Conservation (phyloP, 2,888 invertebrate species). For the Luffia ferchaultella region DNA sequence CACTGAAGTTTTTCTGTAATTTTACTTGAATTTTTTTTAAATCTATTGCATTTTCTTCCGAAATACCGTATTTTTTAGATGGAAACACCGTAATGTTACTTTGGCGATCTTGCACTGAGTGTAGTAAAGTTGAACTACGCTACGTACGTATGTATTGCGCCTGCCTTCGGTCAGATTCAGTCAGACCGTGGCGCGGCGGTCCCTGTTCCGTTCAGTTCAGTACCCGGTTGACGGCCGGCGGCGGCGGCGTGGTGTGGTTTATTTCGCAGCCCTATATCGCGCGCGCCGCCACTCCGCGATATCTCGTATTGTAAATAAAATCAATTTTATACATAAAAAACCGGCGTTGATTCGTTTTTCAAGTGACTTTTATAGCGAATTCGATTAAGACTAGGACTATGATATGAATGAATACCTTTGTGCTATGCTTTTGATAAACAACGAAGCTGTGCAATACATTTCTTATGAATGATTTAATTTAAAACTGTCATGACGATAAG, state of each 20-base stretch:
- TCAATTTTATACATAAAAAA: constrained; percentile 41
- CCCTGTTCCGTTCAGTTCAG: constrained; percentile 33
- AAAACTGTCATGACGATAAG: constrained; percentile 7
- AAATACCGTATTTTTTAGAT: too few relatives aligned
- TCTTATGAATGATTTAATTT: constrained; percentile 37
- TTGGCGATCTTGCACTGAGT: too few relatives aligned
- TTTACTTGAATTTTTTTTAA: too few relatives aligned
- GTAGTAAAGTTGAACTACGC: too few relatives aligned
- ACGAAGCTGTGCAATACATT: constrained; percentile 27
- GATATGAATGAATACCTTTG: too few relatives aligned
- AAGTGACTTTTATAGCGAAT: too few relatives aligned
- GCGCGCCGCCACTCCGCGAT: constrained; percentile 60
- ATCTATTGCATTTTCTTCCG: too few relatives aligned
- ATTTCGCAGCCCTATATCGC: constrained; percentile 21
- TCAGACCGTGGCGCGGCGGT: constrained; percentile 11
- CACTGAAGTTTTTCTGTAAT: too few relatives aligned
- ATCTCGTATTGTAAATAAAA: constrained; percentile 36
- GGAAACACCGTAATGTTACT: too few relatives aligned
- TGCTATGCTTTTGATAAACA: constrained; percentile 8
- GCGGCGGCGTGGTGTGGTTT: constrained; percentile 47
- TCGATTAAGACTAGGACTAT: not conserved
- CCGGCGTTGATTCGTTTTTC: not conserved
- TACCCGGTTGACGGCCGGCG: constrained; percentile 63
- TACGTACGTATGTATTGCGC: too few relatives aligned
- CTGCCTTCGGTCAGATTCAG: too few relatives aligned